phyloP scores from a whole-genome alignment of 1,140 invertebrate genomes.

The Drosophila ohnishii region DNA sequence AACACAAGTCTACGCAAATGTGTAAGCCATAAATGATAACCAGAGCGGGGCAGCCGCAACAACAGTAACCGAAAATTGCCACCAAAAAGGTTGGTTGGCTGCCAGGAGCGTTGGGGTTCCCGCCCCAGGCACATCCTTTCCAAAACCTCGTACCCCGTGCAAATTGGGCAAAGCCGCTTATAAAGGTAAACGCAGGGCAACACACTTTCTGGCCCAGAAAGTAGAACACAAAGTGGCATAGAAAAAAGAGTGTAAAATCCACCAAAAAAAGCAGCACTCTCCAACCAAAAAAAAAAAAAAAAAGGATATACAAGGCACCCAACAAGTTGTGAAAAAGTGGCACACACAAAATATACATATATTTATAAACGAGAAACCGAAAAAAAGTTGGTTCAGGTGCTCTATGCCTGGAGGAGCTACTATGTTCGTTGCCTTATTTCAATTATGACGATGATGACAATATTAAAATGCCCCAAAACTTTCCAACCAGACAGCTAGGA shows the following conservation, averaged over 20 bases:
- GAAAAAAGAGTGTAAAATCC: slow-evolving; percentile 27
- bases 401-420: slow-evolving; percentile 36
- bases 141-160: slow-evolving; percentile 32
- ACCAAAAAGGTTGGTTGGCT: slow-evolving; percentile 23
- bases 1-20: slow-evolving; percentile 60
- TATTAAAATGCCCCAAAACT: slow-evolving; percentile 69
- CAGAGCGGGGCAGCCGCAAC: slow-evolving; percentile 51
- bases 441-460: slow-evolving; percentile 77
- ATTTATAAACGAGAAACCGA: slow-evolving; percentile 38
- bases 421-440: slow-evolving; percentile 63
- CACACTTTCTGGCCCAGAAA: slow-evolving; percentile 70
- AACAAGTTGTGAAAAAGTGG: slow-evolving; percentile 73
- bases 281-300: slow-evolving; percentile 1
- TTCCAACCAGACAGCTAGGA: slow-evolving; percentile 21
- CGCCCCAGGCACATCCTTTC: neutral
- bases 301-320: slow-evolving; percentile 19
- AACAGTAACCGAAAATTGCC: slow-evolving; percentile 40
- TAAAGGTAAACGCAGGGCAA: slow-evolving; percentile 77
- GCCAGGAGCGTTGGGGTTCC: neutral
- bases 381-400: slow-evolving; percentile 40
- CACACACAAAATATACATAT: slow-evolving; percentile 44
- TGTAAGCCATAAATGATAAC: slow-evolving; percentile 81
- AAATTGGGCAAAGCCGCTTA: slow-evolving; percentile 79
- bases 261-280: slow-evolving; percentile 16
- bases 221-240: slow-evolving; percentile 72